A percentile compares a stretch with the other conserved stretches of the same genome.
Conservation (phyloP, 1,140 invertebrate genomes). For the Venturia canescens region DNA sequence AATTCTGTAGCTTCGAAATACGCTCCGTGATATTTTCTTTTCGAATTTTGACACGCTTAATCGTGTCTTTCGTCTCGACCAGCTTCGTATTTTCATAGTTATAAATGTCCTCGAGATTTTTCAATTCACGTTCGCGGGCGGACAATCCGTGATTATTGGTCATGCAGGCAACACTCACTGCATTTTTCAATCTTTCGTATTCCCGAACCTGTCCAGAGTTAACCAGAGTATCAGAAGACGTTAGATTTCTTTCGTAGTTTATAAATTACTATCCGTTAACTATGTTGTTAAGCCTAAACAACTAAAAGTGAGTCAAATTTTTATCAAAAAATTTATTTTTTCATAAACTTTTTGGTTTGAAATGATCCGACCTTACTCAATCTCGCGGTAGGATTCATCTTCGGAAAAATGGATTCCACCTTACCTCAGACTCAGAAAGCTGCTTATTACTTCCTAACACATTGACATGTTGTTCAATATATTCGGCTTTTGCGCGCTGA, state of each 20-base stretch:
- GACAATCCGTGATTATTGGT: background rate
- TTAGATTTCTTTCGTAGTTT: background rate
- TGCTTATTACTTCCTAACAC: conserved; percentile 84
- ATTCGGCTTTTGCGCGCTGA: conserved; percentile 84
- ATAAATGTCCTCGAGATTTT: background rate
- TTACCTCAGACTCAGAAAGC: conserved; percentile 91
- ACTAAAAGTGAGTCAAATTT: conserved; percentile 9
- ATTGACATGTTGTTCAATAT: conserved; percentile 86
- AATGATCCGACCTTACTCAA: too few relatives aligned
- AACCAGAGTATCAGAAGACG: background rate
- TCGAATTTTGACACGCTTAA: background rate
- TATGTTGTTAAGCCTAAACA: background rate
- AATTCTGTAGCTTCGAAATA: background rate
- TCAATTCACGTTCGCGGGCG: background rate
- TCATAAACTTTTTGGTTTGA: too few relatives aligned
- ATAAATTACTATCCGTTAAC: too few relatives aligned
- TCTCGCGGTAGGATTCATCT: too few relatives aligned
- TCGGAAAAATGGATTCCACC: too few relatives aligned
- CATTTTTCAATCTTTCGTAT: background rate
- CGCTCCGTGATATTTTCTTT: too few relatives aligned
- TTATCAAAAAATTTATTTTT: too few relatives aligned
- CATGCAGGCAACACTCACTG: background rate
- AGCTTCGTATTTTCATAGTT: background rate
- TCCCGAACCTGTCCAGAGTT: background rate
- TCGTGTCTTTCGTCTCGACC: background rate